Evolutionary conservation across 2,797 vertebrate species (phyloP).

Genomic region (Alouatta caraya): DNA sequence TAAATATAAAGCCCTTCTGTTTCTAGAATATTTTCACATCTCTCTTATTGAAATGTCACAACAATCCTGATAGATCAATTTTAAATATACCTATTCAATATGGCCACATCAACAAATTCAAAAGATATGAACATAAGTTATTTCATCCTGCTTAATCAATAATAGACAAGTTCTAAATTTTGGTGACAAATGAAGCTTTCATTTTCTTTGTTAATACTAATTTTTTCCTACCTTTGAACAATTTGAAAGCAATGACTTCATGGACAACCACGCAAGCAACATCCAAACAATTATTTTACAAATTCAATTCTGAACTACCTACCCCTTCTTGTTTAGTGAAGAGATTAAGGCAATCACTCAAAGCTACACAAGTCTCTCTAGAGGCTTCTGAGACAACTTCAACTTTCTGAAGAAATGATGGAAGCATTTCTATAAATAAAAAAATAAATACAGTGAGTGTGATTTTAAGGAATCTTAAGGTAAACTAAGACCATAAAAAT

Average conservation of each 20-base stretch:
- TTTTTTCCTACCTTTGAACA: neutral
- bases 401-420: slow-evolving; percentile 89
- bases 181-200: slow-evolving; percentile 19
- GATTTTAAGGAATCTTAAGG: neutral
- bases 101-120: neutral
- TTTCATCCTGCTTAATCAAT: neutral
- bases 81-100: neutral
- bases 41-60: neutral
- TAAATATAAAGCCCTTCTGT: neutral
- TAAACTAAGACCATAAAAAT: neutral
- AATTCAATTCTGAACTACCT: slow-evolving; percentile 77
- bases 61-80: neutral
- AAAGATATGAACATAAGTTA: neutral
- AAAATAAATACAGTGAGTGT: slow-evolving; percentile 40
- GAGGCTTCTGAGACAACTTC: slow-evolving; percentile 90
- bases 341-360: slow-evolving; percentile 89
- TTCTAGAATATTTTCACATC: neutral
- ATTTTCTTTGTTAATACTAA: neutral
- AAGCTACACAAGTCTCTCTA: slow-evolving; percentile 87
- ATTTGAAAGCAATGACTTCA: neutral
- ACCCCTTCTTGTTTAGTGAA: slow-evolving; percentile 93
- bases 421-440: slow-evolving; percentile 84
- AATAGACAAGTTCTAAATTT: neutral
- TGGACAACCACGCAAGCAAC: neutral
- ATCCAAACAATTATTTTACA: neutral